These are phyloP conservation scores for Bradysia coprophila DNA, from an alignment of 1,140 invertebrate species.

Conservation along the genomic window DNA sequence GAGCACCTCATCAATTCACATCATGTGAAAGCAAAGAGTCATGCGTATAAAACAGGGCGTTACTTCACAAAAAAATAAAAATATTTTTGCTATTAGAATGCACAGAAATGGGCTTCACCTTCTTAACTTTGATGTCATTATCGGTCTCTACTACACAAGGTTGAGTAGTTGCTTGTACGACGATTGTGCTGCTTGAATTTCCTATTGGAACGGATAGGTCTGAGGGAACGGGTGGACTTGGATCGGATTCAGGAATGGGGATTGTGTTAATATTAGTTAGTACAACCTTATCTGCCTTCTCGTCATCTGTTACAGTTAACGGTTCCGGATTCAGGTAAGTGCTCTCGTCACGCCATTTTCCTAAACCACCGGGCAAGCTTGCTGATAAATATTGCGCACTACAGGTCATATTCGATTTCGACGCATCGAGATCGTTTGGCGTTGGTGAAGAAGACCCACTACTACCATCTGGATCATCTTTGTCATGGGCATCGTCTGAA, in stretches of 20 bases:
- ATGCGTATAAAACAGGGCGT: no score
- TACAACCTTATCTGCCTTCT: neutral
- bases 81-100: no score
- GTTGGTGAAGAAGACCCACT: conserved; percentile 31
- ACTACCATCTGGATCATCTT: conserved; percentile 33
- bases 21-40: no score
- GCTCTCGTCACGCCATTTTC: conserved; percentile 66
- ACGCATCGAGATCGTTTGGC: conserved; percentile 18
- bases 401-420: conserved; percentile 21
- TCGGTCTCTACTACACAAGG: neutral
- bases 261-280: neutral
- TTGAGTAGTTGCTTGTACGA: neutral
- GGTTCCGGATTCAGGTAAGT: conserved; percentile 47
- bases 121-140: neutral
- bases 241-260: neutral
- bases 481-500: conserved; percentile 35
- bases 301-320: conserved; percentile 5
- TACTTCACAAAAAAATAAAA: no score
- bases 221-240: neutral
- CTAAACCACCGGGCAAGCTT: conserved; percentile 55
- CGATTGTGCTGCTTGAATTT: neutral
- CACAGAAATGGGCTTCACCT: neutral
- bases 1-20: no score
- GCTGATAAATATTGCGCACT: conserved; percentile 47
- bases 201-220: neutral